Conservation (phyloP, 2,113 vertebrate genomes). For the Myxocyprinus asiaticus region DNA sequence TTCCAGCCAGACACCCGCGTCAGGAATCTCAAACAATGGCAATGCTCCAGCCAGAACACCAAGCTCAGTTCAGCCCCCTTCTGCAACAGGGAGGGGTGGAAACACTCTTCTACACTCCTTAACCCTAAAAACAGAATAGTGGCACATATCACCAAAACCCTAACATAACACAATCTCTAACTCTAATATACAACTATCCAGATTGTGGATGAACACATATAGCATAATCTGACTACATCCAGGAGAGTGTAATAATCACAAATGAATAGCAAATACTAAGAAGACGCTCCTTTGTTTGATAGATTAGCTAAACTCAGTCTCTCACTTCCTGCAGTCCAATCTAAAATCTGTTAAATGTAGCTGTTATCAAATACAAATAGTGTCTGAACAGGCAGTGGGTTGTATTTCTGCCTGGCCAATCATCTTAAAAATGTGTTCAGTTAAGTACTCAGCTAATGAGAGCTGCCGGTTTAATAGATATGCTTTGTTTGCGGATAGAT, state of each 20-base stretch:
- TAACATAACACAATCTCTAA: neutral
- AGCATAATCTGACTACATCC: too few species aligned
- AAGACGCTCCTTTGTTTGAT: too few species aligned
- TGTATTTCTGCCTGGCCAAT: neutral
- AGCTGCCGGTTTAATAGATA: neutral
- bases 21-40: constrained; percentile 67
- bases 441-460: neutral
- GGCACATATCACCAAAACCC: neutral
- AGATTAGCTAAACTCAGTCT: too few species aligned
- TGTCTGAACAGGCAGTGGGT: neutral
- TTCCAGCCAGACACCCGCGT: constrained; percentile 72
- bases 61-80: constrained; percentile 40
- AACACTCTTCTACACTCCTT: constrained; percentile 17
- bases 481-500: neutral
- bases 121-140: constrained; percentile 3
- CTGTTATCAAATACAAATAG: neutral
- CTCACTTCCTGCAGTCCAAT: too few species aligned
- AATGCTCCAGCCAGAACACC: constrained; percentile 57
- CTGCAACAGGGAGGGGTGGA: constrained; percentile 40
- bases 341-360: too few species aligned
- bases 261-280: too few species aligned
- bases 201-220: too few species aligned
- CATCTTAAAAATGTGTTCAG: neutral
- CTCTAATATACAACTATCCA: too few species aligned
- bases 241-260: too few species aligned